These are phyloP conservation scores for Scaptomyza montana DNA, from an alignment of 1,140 invertebrate species.

Conservation along the genomic window DNA sequence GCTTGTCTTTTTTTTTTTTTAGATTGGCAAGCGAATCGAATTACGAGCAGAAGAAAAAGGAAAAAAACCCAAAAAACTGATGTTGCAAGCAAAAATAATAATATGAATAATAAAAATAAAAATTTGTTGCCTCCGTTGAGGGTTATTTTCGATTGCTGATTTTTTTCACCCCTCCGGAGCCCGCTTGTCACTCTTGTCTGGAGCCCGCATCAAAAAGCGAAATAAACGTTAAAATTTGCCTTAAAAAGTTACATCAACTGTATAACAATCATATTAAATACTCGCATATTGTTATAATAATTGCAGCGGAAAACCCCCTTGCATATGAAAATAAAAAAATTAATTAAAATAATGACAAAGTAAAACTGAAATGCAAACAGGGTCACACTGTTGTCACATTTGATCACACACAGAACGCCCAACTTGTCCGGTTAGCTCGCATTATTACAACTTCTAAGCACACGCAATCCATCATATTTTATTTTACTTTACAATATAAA, in stretches of 20 bases:
- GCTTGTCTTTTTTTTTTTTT: slow-evolving; percentile 26
- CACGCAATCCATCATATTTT: neutral
- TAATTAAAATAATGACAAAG: slow-evolving; percentile 3
- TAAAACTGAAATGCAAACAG: slow-evolving; percentile 15
- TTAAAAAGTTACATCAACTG: neutral
- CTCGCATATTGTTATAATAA: slow-evolving; percentile 33
- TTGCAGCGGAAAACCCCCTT: slow-evolving; percentile 37
- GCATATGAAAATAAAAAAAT: neutral
- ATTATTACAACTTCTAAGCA: neutral
- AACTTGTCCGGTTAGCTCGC: too few species aligned
- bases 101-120: slow-evolving; percentile 27
- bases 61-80: slow-evolving; percentile 27
- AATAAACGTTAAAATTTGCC: slow-evolving; percentile 37
- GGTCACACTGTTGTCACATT: slow-evolving; percentile 33
- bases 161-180: neutral
- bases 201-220: slow-evolving; percentile 29
- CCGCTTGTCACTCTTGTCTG: neutral
- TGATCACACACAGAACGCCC: neutral
- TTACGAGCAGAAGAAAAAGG: slow-evolving; percentile 15
- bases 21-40: slow-evolving; percentile 60
- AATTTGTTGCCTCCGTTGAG: slow-evolving; percentile 21
- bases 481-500: too few species aligned
- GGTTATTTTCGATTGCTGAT: neutral
- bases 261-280: slow-evolving; percentile 33
- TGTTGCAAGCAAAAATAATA: slow-evolving; percentile 45